Conservation (phyloP, 1,140 invertebrate genomes). For the Stegodyphus dumicola region DNA sequence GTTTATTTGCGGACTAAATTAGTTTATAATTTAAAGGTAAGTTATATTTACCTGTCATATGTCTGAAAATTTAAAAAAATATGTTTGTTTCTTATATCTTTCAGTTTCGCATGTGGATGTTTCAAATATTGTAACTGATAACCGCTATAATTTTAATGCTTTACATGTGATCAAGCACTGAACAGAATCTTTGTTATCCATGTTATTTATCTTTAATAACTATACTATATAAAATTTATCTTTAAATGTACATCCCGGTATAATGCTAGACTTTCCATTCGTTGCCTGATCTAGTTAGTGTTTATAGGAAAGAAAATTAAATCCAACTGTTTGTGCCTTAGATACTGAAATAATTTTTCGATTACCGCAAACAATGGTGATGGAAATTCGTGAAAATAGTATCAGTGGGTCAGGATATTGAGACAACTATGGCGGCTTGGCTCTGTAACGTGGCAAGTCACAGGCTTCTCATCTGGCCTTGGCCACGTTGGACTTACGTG, state of each 20-base stretch:
- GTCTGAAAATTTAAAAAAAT: too few relatives aligned
- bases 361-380: not conserved
- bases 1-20: not conserved
- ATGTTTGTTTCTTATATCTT: too few relatives aligned
- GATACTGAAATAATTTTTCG: not conserved
- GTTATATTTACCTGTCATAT: not conserved
- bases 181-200: too few relatives aligned
- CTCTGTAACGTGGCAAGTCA: conserved; percentile 53
- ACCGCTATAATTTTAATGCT: too few relatives aligned
- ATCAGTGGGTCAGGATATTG: conserved; percentile 31
- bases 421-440: conserved; percentile 37
- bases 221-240: not conserved
- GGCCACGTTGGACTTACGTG: conserved; percentile 57
- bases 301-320: not conserved
- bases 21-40: not conserved
- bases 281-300: not conserved
- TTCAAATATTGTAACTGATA: too few relatives aligned
- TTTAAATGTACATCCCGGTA: not conserved
- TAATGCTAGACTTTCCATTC: not conserved
- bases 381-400: not conserved
- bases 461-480: conserved; percentile 41
- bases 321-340: not conserved
- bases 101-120: too few relatives aligned
- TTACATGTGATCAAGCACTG: too few relatives aligned
- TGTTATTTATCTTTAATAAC: too few relatives aligned